phyloP scores from a whole-genome alignment of 1,140 invertebrate genomes.

The Lasioglossum albipes region DNA sequence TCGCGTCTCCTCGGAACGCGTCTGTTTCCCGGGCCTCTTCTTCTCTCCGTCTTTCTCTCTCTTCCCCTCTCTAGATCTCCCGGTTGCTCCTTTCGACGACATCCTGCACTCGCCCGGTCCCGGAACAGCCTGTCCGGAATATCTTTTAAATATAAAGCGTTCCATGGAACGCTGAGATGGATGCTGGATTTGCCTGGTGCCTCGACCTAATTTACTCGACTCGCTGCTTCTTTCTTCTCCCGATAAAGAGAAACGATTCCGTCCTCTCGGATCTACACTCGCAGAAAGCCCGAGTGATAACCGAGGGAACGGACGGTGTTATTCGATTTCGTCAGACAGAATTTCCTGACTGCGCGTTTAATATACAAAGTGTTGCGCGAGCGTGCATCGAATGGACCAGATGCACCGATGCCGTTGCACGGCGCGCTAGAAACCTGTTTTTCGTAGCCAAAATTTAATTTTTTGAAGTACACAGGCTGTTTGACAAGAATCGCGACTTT shows the following conservation, averaged over 20 bases:
- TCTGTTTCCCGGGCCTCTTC: constrained; percentile 32
- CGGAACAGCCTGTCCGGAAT: constrained; percentile 32
- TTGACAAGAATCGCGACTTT: too few relatives aligned
- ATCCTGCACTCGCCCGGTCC: constrained; percentile 20
- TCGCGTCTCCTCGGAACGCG: constrained; percentile 30
- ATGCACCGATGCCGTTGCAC: neutral
- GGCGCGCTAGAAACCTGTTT: too few relatives aligned
- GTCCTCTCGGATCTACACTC: too few relatives aligned
- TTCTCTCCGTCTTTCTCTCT: neutral
- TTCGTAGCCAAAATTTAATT: too few relatives aligned
- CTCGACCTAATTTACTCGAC: constrained; percentile 21
- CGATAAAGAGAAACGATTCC: neutral
- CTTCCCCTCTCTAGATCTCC: too few relatives aligned
- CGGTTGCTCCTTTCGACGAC: constrained; percentile 2
- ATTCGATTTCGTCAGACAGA: neutral
- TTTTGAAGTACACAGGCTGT: too few relatives aligned
- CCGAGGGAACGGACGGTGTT: neutral
- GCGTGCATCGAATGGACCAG: neutral
- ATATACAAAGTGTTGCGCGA: neutral
- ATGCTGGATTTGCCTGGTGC: constrained; percentile 6
- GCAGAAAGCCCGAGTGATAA: neutral
- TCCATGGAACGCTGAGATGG: neutral
- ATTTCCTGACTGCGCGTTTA: neutral
- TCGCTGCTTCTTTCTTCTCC: constrained; percentile 1
- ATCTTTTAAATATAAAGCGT: constrained; percentile 60